Base-by-base conservation (phyloP, 1,140 invertebrate genomes). In the Dreissena rostriformis region DNA sequence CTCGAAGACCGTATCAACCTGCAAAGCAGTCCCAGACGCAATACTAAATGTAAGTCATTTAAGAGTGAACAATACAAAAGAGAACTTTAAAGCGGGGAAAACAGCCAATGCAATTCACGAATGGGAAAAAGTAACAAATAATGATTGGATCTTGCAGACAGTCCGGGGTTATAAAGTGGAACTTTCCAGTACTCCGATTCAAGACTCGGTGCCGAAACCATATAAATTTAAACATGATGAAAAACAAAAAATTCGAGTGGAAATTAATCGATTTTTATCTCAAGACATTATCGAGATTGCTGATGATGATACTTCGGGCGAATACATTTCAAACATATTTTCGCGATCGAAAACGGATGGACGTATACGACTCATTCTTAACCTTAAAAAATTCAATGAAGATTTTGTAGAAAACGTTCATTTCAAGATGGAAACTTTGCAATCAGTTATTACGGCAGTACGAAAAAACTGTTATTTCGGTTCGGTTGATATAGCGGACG, bases 291-390 rank as follows among this genome's bases (percentile, higher is more conserved):
- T 79, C 15, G 63, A 79, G 52, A 10, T 22, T 53, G 67, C 53
- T 2, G 8, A 10, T 17, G 26, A 72, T 39, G 29, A 71, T 82
- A n/a, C 26, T 26, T 12, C 19, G 8, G 6, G 73, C 22, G 79
- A 82, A 63, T 72, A n/a, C 28, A 72, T 82, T 14, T 72, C 53
- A 26, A 73, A 82, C 51, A 82, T 82, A 28, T 72, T 82, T 70
- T 63, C 70, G 0, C 24, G 77, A 80, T 67, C 29, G 2, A 81
- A 81, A 28, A 81, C 71, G 72, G 68, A 81, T 22, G 80, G 71
- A 12, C 72, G 57, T 12, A 22, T 82, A 61, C 22, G 72, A 65
- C 29, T 82, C 0, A 72, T 79, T 51, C 22, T 79, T 8, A 68
- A 79, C 22, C 17, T 77, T 17, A 61, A 77, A 65, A 19, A 14